phyloP scores from a whole-genome alignment of 2,113 vertebrate genomes.

The Hystrix cristata region DNA sequence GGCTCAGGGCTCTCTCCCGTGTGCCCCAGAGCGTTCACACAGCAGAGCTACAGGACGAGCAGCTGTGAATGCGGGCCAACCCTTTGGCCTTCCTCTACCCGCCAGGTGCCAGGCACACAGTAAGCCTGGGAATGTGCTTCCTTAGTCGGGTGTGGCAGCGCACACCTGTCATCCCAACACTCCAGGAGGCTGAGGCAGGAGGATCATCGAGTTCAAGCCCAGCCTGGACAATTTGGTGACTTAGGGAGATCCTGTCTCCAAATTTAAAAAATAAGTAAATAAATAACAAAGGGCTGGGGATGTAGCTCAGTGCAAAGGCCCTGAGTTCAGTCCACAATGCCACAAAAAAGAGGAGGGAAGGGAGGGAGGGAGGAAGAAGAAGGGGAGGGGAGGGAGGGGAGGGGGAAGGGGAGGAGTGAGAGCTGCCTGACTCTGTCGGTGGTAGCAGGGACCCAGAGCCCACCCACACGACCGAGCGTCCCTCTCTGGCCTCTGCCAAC shows the following conservation, averaged over 20 bases:
- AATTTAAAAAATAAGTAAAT: not conserved
- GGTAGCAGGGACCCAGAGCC: not conserved
- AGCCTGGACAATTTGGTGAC: not conserved
- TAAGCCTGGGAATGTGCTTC: not conserved
- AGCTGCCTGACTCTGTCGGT: not conserved
- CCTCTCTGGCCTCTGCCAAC: not conserved
- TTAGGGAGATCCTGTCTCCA: not conserved
- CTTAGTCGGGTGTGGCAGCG: not conserved
- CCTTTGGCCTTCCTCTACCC: not conserved
- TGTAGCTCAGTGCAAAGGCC: not conserved
- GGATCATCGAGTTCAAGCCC: not conserved
- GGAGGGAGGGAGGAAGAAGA: not conserved
- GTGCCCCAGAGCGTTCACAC: not conserved
- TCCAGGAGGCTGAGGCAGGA: not conserved
- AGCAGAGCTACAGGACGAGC: not conserved
- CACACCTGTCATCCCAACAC: not conserved
- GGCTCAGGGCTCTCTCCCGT: conserved; percentile 56
- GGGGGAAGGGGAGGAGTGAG: not conserved
- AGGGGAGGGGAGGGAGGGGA: not conserved
- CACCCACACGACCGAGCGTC: not conserved
- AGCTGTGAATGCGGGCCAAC: not conserved
- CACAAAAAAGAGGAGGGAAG: too few species aligned
- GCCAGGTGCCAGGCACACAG: not conserved
- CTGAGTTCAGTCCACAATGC: not conserved
- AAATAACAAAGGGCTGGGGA: not conserved